Conservation (phyloP, 2,888 invertebrate species). For the Callyntrura guangdongensis region DNA sequence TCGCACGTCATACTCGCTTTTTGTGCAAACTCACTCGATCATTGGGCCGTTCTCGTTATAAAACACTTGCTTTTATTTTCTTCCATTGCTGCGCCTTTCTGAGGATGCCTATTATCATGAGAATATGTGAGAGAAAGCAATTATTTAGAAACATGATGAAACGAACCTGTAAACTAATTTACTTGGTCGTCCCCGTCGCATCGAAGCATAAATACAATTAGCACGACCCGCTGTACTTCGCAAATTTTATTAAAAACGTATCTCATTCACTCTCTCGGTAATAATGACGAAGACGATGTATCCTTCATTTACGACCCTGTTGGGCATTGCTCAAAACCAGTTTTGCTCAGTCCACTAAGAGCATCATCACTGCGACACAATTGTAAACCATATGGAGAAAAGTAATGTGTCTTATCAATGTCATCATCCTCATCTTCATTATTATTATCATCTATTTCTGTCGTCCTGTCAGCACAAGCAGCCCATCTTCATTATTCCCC, state of each 20-base stretch:
- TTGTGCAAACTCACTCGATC: not conserved
- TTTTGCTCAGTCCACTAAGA: not conserved
- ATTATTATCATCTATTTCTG: not conserved
- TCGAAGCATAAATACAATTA: slow-evolving; percentile 7
- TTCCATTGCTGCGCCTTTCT: no score
- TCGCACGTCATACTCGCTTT: not conserved
- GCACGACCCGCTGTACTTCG: not conserved
- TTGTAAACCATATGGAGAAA: not conserved
- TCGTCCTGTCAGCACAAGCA: not conserved
- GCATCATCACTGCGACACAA: not conserved
- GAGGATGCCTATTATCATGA: not conserved
- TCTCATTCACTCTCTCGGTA: no score
- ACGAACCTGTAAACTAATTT: not conserved
- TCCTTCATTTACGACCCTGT: no score
- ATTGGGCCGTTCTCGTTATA: not conserved
- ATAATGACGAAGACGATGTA: no score
- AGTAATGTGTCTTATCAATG: not conserved
- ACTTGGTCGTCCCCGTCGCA: not conserved
- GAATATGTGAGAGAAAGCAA: slow-evolving; percentile 42
- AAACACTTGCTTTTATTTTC: not conserved
- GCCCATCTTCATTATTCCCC: not conserved
- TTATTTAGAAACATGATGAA: slow-evolving; percentile 16
- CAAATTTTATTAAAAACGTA: slow-evolving; percentile 10
- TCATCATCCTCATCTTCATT: slow-evolving; percentile 1
- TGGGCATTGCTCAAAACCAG: no score